Evolutionary conservation across 2,888 invertebrate species (phyloP), one percentile per base, ranked within the genome.

Genomic region (Rhaphigaster nebulosa): DNA sequence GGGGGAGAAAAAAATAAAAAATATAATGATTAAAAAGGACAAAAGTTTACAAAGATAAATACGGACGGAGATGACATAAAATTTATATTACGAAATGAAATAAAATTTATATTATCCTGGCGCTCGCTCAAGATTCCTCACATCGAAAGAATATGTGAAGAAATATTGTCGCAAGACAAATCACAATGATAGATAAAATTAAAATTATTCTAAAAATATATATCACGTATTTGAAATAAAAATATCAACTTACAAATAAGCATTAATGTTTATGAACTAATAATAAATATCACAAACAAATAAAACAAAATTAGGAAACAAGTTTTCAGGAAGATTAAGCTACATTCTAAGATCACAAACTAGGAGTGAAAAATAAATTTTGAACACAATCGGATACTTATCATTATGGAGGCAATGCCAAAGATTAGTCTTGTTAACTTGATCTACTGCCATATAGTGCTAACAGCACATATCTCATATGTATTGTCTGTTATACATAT

Each of bases 51-150:
- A 80, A 80, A 84, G 84, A 45, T 45, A 26, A 84, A 84, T 26
- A 84, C 84, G 84, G 84, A 84, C 84, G 84, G 84, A 84, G 84
- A 84, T 84, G 84, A 84, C 45, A 41, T 45, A 84, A 84, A 50
- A 45, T 84, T 84, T 84, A 84, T 84, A 76, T 76, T 76, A 76
- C n/a, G 84, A 84, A 50, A 84, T 84, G 84, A 84, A n/a, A 41
- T 45, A 84, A 84, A 50, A 45, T 84, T 84, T 84, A 84, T 84
- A 76, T 76, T 76, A 76, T 76, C 38, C 70, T 76, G 70, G 23
- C 38, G 23, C 70, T 76, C 70, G 18, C 38, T 38, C 20, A 76
- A 76, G 38, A 76, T 76, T 76, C n/a, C 13, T 45, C 26, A 84
- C 84, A 45, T 84, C 1, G 5, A n/a, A 84, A 84, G n/a, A 20